Percentiles rank a stretch among this genome's conserved stretches.
phyloP scores from a whole-genome alignment of 92 coral and sea anemone species.

The Palythoa caribaeorum region DNA sequence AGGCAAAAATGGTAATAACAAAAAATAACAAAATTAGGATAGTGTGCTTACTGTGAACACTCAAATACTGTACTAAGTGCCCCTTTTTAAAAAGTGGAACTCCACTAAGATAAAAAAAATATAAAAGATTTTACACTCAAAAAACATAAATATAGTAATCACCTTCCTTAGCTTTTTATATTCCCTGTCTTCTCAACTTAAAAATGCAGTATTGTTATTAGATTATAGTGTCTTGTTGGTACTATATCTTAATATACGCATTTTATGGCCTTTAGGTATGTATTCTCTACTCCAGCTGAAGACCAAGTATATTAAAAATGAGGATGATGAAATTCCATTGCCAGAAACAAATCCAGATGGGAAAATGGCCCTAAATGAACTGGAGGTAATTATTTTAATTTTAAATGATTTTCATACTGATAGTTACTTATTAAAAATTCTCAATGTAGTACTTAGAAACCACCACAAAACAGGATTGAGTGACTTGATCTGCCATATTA shows the following conservation, averaged over 20 bases:
- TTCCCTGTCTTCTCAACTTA: constrained; percentile 1
- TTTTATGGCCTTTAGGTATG: constrained; percentile 5
- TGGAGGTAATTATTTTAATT: neutral
- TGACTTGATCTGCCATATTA: neutral
- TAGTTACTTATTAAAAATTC: neutral
- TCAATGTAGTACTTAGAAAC: neutral
- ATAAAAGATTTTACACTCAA: neutral
- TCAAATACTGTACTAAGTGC: neutral
- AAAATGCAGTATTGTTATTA: neutral
- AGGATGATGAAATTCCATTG: constrained; percentile 14
- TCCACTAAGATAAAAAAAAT: neutral
- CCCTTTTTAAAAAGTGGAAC: neutral
- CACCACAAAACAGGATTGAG: no score
- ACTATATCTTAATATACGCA: no score
- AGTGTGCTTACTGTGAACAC: constrained; percentile 2
- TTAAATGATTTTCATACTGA: neutral
- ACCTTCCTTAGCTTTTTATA: neutral
- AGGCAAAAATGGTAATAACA: constrained; percentile 25
- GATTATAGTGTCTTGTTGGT: no score
- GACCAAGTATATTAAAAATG: neutral
- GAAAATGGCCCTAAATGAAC: constrained; percentile 11
- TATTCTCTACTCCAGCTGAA: constrained; percentile 29
- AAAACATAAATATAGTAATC: neutral
- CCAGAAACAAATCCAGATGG: constrained; percentile 12
- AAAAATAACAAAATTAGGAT: neutral